A percentile compares a stretch with the other conserved stretches of the same genome.
phyloP scores from a whole-genome alignment of 2,888 invertebrate genomes.

The Eledona agricola region DNA sequence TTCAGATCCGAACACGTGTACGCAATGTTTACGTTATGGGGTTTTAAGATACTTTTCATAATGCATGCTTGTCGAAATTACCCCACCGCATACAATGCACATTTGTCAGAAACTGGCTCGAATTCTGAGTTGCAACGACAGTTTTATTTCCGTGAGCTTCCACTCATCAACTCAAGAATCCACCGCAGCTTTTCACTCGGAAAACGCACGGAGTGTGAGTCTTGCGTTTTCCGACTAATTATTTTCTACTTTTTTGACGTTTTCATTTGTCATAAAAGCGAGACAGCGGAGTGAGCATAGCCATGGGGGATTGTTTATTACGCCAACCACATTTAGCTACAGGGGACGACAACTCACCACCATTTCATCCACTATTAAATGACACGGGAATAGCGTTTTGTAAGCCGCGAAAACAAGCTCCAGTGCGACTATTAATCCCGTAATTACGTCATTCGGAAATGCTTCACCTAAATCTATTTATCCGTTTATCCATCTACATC shows the following conservation, averaged over 20 bases:
- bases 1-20: too few species aligned
- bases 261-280: constrained; percentile 42
- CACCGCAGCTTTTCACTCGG: too few species aligned
- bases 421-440: constrained; percentile 33
- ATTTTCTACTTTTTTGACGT: constrained; percentile 42
- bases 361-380: constrained; percentile 41
- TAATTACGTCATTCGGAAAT: constrained; percentile 33
- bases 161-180: constrained; percentile 19
- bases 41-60: too few species aligned
- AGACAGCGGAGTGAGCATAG: constrained; percentile 34
- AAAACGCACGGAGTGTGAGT: constrained; percentile 7
- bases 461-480: constrained; percentile 13
- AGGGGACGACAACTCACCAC: constrained; percentile 35
- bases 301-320: constrained; percentile 42
- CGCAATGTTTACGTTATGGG: too few species aligned
- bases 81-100: too few species aligned
- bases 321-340: constrained; percentile 33
- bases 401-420: constrained; percentile 33
- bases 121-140: constrained; percentile 2
- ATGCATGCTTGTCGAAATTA: too few species aligned
- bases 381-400: constrained; percentile 37
- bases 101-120: too few species aligned
- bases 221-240: constrained; percentile 38
- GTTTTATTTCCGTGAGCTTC: constrained; percentile 14
- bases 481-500: too few species aligned